Percentiles rank a stretch among this genome's conserved stretches.
phyloP scores from a whole-genome alignment of 30 jellyfish, hydroid and myxozoan species.

The Cassiopea xamachana region DNA sequence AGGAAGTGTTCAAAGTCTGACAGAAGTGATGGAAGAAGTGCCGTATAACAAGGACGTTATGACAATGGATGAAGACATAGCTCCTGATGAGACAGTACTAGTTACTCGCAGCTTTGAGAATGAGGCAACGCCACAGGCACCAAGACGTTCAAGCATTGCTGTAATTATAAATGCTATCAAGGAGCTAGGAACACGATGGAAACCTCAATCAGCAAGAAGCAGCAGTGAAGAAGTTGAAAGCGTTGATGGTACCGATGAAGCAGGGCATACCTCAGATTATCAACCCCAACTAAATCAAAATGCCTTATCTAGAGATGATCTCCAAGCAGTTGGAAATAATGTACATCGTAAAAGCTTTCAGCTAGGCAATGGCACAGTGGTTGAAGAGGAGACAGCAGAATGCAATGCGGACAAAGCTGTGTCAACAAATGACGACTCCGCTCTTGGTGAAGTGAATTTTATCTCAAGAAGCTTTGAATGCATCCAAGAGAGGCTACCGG shows the following conservation, averaged over 20 bases:
- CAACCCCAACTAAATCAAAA: background rate
- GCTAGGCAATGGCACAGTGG: slow-evolving; percentile 63
- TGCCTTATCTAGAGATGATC: background rate
- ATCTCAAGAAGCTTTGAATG: slow-evolving; percentile 61
- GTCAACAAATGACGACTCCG: slow-evolving; percentile 29
- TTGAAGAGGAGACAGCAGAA: slow-evolving; percentile 64
- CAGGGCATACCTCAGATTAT: background rate
- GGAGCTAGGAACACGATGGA: slow-evolving; percentile 38
- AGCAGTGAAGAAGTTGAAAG: background rate
- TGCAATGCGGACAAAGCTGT: slow-evolving; percentile 41
- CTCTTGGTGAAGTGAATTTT: slow-evolving; percentile 60
- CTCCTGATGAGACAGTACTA: slow-evolving; percentile 61
- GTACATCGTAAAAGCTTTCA: slow-evolving; percentile 50
- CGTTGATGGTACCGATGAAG: background rate
- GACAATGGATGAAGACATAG: slow-evolving; percentile 14
- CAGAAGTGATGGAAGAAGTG: slow-evolving; percentile 70
- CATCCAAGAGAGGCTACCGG: slow-evolving; percentile 40
- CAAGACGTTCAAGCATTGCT: slow-evolving; percentile 74
- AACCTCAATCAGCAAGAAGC: slow-evolving; percentile 21
- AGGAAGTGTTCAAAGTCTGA: slow-evolving; percentile 65
- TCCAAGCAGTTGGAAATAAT: background rate
- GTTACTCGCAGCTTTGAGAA: slow-evolving; percentile 70
- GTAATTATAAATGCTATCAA: slow-evolving; percentile 31
- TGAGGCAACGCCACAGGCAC: slow-evolving; percentile 45
- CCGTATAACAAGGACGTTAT: slow-evolving; percentile 30